phyloP scores from a whole-genome alignment of 1,140 invertebrate genomes.

The Rhizoglyphus robini region DNA sequence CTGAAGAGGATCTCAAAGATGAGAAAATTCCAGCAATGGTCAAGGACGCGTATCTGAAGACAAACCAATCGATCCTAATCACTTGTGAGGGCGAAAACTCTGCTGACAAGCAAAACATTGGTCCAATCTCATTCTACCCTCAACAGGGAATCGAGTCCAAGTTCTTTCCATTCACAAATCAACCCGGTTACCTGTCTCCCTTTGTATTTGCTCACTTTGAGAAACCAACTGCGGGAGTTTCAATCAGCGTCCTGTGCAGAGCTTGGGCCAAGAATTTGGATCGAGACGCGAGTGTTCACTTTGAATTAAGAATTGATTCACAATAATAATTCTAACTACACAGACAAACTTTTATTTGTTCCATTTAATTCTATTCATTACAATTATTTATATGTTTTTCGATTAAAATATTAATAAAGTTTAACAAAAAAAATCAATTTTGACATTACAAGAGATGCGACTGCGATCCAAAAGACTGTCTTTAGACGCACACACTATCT shows the following conservation, averaged over 20 bases:
- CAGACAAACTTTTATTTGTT: not conserved
- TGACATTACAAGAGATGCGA: no score
- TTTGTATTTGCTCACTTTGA: slow-evolving; percentile 69
- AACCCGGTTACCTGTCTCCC: slow-evolving; percentile 69
- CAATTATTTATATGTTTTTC: not conserved
- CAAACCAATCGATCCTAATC: slow-evolving; percentile 48
- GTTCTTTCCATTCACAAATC: slow-evolving; percentile 63
- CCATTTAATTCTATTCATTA: not conserved
- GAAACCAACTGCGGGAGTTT: slow-evolving; percentile 61
- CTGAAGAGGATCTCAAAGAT: slow-evolving; percentile 37
- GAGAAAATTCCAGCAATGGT: slow-evolving; percentile 47
- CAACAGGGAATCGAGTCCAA: slow-evolving; percentile 57
- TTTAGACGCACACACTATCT: no score
- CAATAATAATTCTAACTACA: not conserved
- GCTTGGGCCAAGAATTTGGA: slow-evolving; percentile 85
- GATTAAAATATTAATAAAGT: not conserved
- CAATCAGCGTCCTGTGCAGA: slow-evolving; percentile 91
- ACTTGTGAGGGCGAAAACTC: slow-evolving; percentile 73
- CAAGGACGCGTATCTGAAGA: slow-evolving; percentile 35
- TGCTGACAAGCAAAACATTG: slow-evolving; percentile 72
- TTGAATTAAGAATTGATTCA: slow-evolving; percentile 66
- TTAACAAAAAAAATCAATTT: no score
- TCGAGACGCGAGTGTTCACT: slow-evolving; percentile 79
- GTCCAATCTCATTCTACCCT: slow-evolving; percentile 48
- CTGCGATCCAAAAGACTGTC: no score